phyloP scores from a whole-genome alignment of 2,888 invertebrate genomes.

The Ophraella communa region DNA sequence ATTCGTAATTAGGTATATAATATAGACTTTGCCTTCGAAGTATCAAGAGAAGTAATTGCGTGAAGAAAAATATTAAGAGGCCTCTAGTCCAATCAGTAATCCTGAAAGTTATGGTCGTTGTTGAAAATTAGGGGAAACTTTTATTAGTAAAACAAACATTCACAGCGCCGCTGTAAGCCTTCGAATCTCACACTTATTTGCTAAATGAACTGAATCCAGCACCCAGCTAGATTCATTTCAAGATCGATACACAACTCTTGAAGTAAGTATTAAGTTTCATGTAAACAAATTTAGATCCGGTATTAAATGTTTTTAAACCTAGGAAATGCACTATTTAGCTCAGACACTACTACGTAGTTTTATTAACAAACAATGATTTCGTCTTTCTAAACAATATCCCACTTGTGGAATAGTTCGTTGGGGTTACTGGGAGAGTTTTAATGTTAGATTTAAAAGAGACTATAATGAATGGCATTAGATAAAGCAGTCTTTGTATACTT shows the following conservation, averaged over 20 bases:
- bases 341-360: no score
- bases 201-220: slow-evolving; percentile 26
- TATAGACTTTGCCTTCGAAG: not conserved
- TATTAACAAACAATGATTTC: no score
- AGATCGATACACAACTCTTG: slow-evolving; percentile 26
- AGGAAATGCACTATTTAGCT: no score
- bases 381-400: no score
- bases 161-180: slow-evolving; percentile 17
- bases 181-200: slow-evolving; percentile 29
- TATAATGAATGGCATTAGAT: no score
- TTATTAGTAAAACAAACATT: slow-evolving; percentile 30
- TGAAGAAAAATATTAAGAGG: slow-evolving; percentile 13
- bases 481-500: no score
- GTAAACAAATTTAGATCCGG: slow-evolving; percentile 6
- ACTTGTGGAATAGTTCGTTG: no score
- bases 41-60: slow-evolving; percentile 3
- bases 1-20: not conserved
- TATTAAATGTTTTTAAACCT: slow-evolving; percentile 5
- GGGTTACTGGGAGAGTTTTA: no score
- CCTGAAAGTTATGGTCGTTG: slow-evolving; percentile 22
- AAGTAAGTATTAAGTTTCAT: slow-evolving; percentile 19
- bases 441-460: no score
- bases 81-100: slow-evolving; percentile 24
- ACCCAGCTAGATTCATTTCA: slow-evolving; percentile 18
- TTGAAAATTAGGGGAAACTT: slow-evolving; percentile 31